These are phyloP conservation scores for Pygocentrus nattereri DNA, from an alignment of 2,797 vertebrate species.

Conservation along the genomic window DNA sequence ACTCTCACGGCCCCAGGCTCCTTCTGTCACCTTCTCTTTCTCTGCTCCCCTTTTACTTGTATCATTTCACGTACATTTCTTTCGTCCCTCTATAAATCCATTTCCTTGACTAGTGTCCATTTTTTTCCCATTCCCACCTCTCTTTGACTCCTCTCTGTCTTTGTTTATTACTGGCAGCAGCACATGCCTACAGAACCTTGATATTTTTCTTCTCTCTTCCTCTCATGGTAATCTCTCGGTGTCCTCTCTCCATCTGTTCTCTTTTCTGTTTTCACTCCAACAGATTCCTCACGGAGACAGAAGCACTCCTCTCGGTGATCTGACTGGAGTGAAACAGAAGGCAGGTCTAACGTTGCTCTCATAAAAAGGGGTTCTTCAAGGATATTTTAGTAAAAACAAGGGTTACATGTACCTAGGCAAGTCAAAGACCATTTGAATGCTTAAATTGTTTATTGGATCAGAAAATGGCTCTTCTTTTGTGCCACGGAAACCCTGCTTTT, in stretches of 20 bases:
- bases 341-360: constrained; percentile 4
- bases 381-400: too few relatives aligned
- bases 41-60: constrained; percentile 28
- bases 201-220: constrained; percentile 26
- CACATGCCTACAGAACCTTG: constrained; percentile 18
- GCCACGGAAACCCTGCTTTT: too few relatives aligned
- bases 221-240: constrained; percentile 32
- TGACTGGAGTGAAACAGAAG: constrained; percentile 8
- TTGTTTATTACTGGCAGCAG: constrained; percentile 15
- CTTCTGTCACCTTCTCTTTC: constrained; percentile 4
- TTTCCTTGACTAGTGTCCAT: neutral
- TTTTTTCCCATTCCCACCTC: constrained; percentile 7
- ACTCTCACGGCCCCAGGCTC: neutral
- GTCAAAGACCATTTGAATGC: too few relatives aligned
- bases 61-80: constrained; percentile 69
- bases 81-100: constrained; percentile 7
- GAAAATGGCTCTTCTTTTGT: too few relatives aligned
- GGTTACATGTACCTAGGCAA: neutral
- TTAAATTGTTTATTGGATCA: too few relatives aligned
- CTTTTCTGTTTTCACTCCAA: constrained; percentile 2
- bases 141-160: constrained; percentile 2
- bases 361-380: too few relatives aligned
- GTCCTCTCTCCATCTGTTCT: constrained; percentile 35
- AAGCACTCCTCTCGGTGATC: neutral
- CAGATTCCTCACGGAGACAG: constrained; percentile 22